Evolutionary conservation across 1,140 invertebrate species (phyloP), one percentile per base, ranked within the genome.

Genomic region (Phymorhynchus buccinoides): DNA sequence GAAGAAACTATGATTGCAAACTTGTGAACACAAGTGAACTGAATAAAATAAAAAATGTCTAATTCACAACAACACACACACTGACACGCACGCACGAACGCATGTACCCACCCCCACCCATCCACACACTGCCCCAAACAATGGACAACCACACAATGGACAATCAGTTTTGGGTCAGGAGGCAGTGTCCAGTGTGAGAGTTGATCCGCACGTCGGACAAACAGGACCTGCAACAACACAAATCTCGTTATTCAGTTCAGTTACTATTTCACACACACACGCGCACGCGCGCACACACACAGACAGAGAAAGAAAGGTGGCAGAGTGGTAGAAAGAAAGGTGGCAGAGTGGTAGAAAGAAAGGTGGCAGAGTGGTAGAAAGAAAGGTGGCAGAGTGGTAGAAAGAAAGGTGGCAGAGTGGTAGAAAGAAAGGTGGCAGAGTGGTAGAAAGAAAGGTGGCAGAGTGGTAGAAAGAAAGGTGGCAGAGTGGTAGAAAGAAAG

Each of bases 141-240:
- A 27, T 56, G 12, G 52, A 27, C 12, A 56, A 12, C 12, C 27
- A 27, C 27, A 27, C 52, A 12, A 27, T 56, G 52, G 52, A 14
- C 27, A 12, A 14, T 56, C 52, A n/a, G n/a, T n/a, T 27, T 56
- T 56, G 52, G 27, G 52, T 14, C 27, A 12, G 32, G 32, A 7
- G 12, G 71, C 37, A 22, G 37, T 39, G 71, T 73, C 71, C 32
- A 37, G 37, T 7, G 6, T 39, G 71, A 73, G 14, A 27, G 44
- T 52, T 3, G 83, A 84, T 4, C 83, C 83, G 41, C 83, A 84
- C 14, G 83, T 84, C 22, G 83, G 83, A 39, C 83, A 84, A 7
- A 84, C 44, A 18, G 82, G 82, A 32, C 82, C 82, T 84, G 81
- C 9, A 62, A 44, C n/a, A 68, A 73, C 27, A 48, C 62, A 75